Percentiles rank a stretch among this genome's conserved stretches.
phyloP scores from a whole-genome alignment of 2,113 vertebrate species.

The Plecotus auritus region DNA sequence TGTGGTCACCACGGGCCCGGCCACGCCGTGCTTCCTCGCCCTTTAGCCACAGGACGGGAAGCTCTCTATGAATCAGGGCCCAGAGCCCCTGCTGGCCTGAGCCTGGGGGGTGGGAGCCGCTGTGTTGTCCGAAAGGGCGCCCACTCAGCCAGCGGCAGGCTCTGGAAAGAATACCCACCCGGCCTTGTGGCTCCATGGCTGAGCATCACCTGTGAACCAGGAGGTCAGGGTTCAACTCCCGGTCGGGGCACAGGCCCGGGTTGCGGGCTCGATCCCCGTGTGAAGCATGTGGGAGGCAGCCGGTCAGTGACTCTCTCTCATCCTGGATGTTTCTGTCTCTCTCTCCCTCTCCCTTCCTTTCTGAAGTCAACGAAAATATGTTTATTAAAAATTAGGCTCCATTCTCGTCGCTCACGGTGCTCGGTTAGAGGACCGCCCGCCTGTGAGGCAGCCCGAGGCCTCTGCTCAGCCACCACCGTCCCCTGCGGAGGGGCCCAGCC shows the following conservation, averaged over 20 bases:
- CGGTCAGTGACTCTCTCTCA: too few relatives aligned
- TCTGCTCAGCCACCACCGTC: background rate
- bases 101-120: conserved; percentile 30
- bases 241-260: too few relatives aligned
- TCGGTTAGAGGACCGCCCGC: background rate
- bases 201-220: too few relatives aligned
- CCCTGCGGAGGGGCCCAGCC: background rate
- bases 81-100: background rate
- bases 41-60: background rate
- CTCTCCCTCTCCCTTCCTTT: too few relatives aligned
- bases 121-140: background rate
- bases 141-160: conserved; percentile 73
- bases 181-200: too few relatives aligned
- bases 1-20: too few relatives aligned
- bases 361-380: too few relatives aligned
- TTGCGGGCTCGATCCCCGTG: too few relatives aligned
- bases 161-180: conserved; percentile 53
- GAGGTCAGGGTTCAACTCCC: too few relatives aligned
- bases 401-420: background rate
- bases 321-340: too few relatives aligned
- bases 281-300: too few relatives aligned
- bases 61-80: background rate
- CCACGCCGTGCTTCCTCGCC: background rate
- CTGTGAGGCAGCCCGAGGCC: background rate
- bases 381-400: background rate